Conservation (phyloP, 2,888 invertebrate species). For the Galeopsomyia nigrocyanea region DNA sequence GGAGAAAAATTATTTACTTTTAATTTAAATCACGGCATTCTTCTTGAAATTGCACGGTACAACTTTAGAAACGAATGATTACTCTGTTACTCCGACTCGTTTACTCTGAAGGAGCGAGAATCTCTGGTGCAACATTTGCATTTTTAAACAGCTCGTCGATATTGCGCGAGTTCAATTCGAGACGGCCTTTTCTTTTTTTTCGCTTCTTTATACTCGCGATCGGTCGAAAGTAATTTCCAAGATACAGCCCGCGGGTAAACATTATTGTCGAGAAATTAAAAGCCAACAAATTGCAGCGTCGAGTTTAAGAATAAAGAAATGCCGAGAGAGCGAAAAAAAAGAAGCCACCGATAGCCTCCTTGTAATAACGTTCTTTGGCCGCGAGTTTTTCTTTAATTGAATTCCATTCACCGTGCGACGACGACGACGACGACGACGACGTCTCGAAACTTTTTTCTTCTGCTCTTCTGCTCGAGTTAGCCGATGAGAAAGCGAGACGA, state of each 20-base stretch:
- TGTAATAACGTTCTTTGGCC: too few relatives aligned
- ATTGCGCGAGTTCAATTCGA: neutral
- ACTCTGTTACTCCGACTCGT: too few relatives aligned
- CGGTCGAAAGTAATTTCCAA: conserved; percentile 28
- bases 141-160: conserved; percentile 10
- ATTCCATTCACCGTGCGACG: neutral
- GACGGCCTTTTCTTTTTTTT: conserved; percentile 1
- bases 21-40: too few relatives aligned
- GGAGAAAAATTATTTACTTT: too few relatives aligned
- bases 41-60: too few relatives aligned
- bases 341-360: too few relatives aligned
- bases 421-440: neutral
- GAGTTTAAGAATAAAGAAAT: conserved; percentile 7
- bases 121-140: conserved; percentile 10
- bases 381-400: neutral
- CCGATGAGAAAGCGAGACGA: too few relatives aligned
- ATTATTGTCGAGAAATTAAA: conserved; percentile 36
- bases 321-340: too few relatives aligned
- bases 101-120: neutral
- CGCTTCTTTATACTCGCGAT: neutral
- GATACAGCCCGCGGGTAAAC: conserved; percentile 28
- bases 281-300: conserved; percentile 9
- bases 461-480: too few relatives aligned
- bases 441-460: too few relatives aligned
- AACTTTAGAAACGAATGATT: too few relatives aligned